Percentiles rank a stretch among this genome's conserved stretches.
These are phyloP conservation scores for Istiophorus platypterus DNA, from an alignment of 2,113 vertebrate genomes.

Conservation along the genomic window DNA sequence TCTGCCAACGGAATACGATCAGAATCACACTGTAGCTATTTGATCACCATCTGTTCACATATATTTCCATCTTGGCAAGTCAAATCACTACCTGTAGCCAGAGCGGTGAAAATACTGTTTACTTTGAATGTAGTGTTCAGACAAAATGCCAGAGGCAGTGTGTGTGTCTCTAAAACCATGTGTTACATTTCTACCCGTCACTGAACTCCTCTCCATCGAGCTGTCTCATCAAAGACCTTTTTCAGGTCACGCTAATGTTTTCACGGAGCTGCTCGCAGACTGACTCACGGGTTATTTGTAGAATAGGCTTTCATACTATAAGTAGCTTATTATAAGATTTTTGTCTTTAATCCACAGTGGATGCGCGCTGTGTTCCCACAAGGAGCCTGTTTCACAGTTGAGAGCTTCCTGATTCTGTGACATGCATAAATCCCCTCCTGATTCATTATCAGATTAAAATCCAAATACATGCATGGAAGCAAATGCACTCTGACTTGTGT, in stretches of 20 bases:
- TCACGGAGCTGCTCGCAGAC: slow-evolving; percentile 46
- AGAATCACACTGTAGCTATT: background rate
- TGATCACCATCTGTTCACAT: slow-evolving; percentile 15
- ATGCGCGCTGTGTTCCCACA: slow-evolving; percentile 1
- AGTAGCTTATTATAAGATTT: slow-evolving; percentile 20
- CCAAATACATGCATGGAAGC: slow-evolving; percentile 9
- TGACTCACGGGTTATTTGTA: slow-evolving; percentile 63
- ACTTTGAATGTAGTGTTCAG: slow-evolving; percentile 8
- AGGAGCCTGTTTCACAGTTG: background rate
- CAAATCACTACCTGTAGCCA: background rate
- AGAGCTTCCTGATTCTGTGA: slow-evolving; percentile 1
- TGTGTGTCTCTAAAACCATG: slow-evolving; percentile 7
- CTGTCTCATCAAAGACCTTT: slow-evolving; percentile 51
- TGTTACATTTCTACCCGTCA: background rate
- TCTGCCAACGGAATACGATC: background rate
- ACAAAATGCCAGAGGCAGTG: slow-evolving; percentile 20
- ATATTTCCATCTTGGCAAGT: background rate
- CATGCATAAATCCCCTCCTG: slow-evolving; percentile 11
- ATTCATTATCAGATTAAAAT: slow-evolving; percentile 11
- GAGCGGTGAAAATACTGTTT: slow-evolving; percentile 7
- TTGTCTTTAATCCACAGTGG: slow-evolving; percentile 36
- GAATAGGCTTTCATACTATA: slow-evolving; percentile 50
- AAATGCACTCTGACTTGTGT: slow-evolving; percentile 27
- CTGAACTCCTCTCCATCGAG: slow-evolving; percentile 45
- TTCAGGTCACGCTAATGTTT: slow-evolving; percentile 66